These are phyloP conservation scores for Scrobipalpa costella DNA, from an alignment of 2,888 invertebrate species.

Conservation along the genomic window DNA sequence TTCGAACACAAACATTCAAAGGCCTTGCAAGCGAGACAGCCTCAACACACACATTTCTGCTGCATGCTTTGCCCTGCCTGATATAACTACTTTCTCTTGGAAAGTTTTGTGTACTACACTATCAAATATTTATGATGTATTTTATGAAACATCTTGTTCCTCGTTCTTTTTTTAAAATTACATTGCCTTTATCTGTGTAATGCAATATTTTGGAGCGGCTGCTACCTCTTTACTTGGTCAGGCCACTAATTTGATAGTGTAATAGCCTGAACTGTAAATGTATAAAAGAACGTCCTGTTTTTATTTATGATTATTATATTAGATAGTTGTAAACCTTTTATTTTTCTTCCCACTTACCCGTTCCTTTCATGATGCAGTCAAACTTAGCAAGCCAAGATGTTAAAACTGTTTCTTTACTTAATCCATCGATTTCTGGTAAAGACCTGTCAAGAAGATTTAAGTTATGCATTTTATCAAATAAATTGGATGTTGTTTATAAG, in stretches of 20 bases:
- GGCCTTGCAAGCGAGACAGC: slow-evolving; percentile 46
- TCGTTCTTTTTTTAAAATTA: not conserved
- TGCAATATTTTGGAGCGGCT: not conserved
- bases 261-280: not conserved
- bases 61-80: slow-evolving; percentile 39
- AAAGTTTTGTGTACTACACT: not conserved
- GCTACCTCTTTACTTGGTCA: not conserved
- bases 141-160: not conserved
- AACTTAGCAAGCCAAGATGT: slow-evolving; percentile 99
- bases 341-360: slow-evolving; percentile 62
- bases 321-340: not conserved
- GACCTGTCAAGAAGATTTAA: slow-evolving; percentile 80
- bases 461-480: not conserved
- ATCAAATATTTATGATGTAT: not conserved
- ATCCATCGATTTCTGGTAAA: slow-evolving; percentile 99
- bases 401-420: slow-evolving; percentile 99
- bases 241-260: not conserved
- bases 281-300: not conserved
- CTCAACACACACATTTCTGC: slow-evolving; percentile 42
- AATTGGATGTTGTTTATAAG: too few species aligned
- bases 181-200: not conserved
- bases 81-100: slow-evolving; percentile 24
- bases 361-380: slow-evolving; percentile 98
- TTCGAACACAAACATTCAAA: slow-evolving; percentile 45
- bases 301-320: not conserved